phyloP scores from a whole-genome alignment of 2,797 vertebrate species.

The Lacerta viridis region DNA sequence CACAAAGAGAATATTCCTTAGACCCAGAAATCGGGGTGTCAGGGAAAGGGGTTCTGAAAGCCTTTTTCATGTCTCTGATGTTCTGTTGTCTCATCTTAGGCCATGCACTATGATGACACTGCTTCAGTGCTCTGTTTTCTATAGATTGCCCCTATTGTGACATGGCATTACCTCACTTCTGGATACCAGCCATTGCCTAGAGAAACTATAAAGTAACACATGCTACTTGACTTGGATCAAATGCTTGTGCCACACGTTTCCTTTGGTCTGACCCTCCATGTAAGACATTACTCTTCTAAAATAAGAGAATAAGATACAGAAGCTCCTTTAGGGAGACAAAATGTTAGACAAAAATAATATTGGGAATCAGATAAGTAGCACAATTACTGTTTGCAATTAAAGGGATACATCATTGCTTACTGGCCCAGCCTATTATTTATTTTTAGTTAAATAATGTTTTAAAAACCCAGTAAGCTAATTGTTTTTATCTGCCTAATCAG shows the following conservation, averaged over 20 bases:
- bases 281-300: constrained; percentile 27
- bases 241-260: background rate
- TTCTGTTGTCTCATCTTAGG: constrained; percentile 26
- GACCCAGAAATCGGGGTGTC: background rate
- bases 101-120: constrained; percentile 54
- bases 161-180: background rate
- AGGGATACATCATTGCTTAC: background rate
- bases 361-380: background rate
- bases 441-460: constrained; percentile 25
- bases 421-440: background rate
- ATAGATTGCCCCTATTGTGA: background rate
- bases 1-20: background rate
- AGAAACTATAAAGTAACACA: constrained; percentile 41
- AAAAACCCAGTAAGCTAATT: background rate
- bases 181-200: constrained; percentile 28
- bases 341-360: constrained; percentile 12
- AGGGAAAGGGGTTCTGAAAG: constrained; percentile 4
- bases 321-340: constrained; percentile 26
- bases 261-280: background rate
- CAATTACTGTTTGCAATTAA: background rate
- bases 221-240: background rate
- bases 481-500: constrained; percentile 18
- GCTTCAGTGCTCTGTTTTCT: constrained; percentile 39
- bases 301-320: background rate
- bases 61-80: background rate